These are phyloP conservation scores for Amphipyra tragopoginis DNA, from an alignment of 2,888 invertebrate species.

Conservation along the genomic window DNA sequence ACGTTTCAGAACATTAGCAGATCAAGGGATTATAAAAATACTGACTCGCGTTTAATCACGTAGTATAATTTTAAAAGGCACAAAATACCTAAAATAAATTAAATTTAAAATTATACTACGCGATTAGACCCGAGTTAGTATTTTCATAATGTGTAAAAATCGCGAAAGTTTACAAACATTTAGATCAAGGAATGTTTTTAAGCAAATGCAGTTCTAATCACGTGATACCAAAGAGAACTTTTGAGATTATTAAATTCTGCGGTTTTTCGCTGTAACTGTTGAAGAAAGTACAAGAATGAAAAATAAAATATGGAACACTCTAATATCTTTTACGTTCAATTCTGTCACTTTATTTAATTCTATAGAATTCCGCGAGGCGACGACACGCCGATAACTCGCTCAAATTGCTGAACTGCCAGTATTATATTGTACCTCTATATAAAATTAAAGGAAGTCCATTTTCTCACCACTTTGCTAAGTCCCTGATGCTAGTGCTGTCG, in stretches of 20 bases:
- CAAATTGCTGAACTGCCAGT: conserved; percentile 73
- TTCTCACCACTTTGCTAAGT: conserved; percentile 68
- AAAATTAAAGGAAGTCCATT: conserved; percentile 79
- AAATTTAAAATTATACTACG: no score
- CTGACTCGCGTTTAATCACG: no score
- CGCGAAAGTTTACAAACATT: no score
- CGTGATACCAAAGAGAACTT: neutral
- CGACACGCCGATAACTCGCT: conserved; percentile 69
- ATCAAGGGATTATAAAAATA: no score
- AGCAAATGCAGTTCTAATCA: no score
- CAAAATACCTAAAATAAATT: no score
- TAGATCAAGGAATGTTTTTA: no score
- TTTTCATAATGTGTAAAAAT: no score
- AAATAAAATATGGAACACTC: conserved; percentile 42
- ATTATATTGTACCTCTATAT: conserved; percentile 69
- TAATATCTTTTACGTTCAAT: conserved; percentile 65
- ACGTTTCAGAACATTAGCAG: no score
- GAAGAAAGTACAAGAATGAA: conserved; percentile 11
- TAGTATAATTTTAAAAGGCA: no score
- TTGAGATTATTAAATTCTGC: neutral
- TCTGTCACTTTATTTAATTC: conserved; percentile 73
- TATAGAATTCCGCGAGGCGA: conserved; percentile 65
- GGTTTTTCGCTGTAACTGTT: neutral
- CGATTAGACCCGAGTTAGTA: no score
- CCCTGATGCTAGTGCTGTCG: conserved; percentile 57